Percentiles rank a stretch among this genome's conserved stretches.
Evolutionary conservation across 2,888 invertebrate species (phyloP).

Genomic region (Agrilus mali): DNA sequence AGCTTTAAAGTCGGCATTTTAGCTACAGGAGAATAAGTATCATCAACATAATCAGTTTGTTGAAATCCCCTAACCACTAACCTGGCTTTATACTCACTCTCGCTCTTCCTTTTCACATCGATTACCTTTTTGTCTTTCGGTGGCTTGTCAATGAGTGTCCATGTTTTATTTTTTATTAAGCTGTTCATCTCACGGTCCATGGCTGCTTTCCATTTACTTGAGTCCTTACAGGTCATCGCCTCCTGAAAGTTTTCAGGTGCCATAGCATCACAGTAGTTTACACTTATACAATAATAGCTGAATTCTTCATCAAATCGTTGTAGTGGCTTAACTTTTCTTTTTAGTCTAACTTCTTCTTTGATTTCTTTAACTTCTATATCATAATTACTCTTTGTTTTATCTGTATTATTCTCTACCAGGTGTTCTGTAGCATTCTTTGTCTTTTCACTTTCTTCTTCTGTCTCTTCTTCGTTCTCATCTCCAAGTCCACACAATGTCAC

Average conservation of each 20-base stretch:
- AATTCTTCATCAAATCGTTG: slow-evolving; percentile 1
- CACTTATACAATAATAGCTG: neutral
- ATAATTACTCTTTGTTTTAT: neutral
- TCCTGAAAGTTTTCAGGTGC: neutral
- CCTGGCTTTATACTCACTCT: slow-evolving; percentile 6
- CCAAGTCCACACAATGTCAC: slow-evolving; percentile 4
- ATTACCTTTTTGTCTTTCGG: neutral
- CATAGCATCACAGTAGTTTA: slow-evolving; percentile 1
- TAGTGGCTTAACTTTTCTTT: slow-evolving; percentile 1
- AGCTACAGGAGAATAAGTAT: slow-evolving; percentile 5
- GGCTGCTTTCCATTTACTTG: slow-evolving; percentile 3
- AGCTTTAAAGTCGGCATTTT: slow-evolving; percentile 8
- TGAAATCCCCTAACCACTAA: slow-evolving; percentile 6
- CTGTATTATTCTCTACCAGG: neutral
- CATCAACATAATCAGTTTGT: slow-evolving; percentile 4
- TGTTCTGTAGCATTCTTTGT: slow-evolving; percentile 3
- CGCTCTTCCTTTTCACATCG: no score
- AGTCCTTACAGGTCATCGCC: neutral
- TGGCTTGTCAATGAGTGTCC: neutral
- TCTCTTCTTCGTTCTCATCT: slow-evolving; percentile 2
- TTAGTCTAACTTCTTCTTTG: neutral
- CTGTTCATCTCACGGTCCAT: slow-evolving; percentile 3
- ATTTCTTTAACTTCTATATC: neutral
- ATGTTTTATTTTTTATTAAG: slow-evolving; percentile 3
- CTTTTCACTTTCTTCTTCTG: slow-evolving; percentile 3